These are phyloP conservation scores for Platysteira castanea DNA, from an alignment of 2,113 vertebrate species.

Conservation along the genomic window DNA sequence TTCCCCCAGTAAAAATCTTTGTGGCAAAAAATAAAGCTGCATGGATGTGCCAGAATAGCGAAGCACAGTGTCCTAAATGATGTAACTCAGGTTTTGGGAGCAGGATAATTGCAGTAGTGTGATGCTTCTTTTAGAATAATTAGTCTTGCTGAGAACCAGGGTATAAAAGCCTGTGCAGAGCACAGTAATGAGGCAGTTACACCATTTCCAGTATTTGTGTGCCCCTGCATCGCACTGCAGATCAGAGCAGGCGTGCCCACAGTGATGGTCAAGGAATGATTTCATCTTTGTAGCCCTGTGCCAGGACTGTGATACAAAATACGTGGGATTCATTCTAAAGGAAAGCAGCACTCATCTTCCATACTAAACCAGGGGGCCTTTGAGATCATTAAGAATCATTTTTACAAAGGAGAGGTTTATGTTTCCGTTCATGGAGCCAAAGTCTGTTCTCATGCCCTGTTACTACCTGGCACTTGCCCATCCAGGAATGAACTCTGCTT, in stretches of 20 bases:
- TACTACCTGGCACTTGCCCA: slow-evolving; percentile 21
- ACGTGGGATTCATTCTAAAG: slow-evolving; percentile 34
- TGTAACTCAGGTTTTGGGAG: slow-evolving; percentile 51
- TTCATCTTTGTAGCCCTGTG: slow-evolving; percentile 36
- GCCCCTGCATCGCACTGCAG: not conserved
- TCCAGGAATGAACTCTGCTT: not conserved
- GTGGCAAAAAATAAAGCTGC: not conserved
- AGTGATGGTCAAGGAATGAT: slow-evolving; percentile 47
- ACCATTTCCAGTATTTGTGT: slow-evolving; percentile 44
- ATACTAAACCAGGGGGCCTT: not conserved
- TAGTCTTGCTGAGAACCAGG: slow-evolving; percentile 42
- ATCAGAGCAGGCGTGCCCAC: not conserved
- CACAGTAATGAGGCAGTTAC: slow-evolving; percentile 34
- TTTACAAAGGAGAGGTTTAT: not conserved
- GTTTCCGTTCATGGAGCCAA: not conserved
- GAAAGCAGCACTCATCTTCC: not conserved
- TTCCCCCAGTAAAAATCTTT: not conserved
- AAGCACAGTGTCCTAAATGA: slow-evolving; percentile 51
- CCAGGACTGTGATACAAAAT: slow-evolving; percentile 26
- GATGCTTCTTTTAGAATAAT: slow-evolving; percentile 54
- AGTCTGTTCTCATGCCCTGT: not conserved
- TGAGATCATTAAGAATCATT: slow-evolving; percentile 31
- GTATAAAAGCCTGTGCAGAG: slow-evolving; percentile 35
- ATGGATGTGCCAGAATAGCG: not conserved
- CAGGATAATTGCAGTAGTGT: slow-evolving; percentile 37